Conservation (phyloP, 2,797 vertebrate species). For the Acanthopagrus latus region DNA sequence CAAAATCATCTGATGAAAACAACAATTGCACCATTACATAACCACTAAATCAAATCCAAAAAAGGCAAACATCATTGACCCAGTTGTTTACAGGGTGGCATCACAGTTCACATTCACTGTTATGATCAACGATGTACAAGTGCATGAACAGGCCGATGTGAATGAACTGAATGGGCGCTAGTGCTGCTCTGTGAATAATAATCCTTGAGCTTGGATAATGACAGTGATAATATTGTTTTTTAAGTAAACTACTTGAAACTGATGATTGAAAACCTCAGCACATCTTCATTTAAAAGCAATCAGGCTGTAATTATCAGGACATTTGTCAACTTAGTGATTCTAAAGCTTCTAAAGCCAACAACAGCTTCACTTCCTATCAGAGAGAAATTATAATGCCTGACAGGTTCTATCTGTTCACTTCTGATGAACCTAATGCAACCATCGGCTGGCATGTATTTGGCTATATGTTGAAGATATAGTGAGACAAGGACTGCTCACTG, state of each 20-base stretch:
- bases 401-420: conserved; percentile 3
- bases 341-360: conserved; percentile 17
- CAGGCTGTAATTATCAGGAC: conserved; percentile 51
- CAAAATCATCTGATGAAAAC: conserved; percentile 48
- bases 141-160: conserved; percentile 51
- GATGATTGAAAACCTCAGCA: conserved; percentile 58
- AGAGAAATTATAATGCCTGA: conserved; percentile 1
- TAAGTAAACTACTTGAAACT: conserved; percentile 76
- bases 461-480: background rate
- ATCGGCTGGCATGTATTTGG: background rate
- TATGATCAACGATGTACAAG: conserved; percentile 58
- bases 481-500: background rate
- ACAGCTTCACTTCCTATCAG: conserved; percentile 1
- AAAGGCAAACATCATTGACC: conserved; percentile 71
- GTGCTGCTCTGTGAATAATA: conserved; percentile 43
- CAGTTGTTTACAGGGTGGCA: conserved; percentile 65
- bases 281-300: conserved; percentile 62
- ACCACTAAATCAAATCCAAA: conserved; percentile 55
- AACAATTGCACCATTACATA: conserved; percentile 61
- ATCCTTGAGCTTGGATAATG: conserved; percentile 53
- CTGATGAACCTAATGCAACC: background rate
- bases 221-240: conserved; percentile 57
- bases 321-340: conserved; percentile 43
- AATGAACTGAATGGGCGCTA: conserved; percentile 63
- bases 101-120: conserved; percentile 43